Evolutionary conservation across 2,888 invertebrate genomes (phyloP).

Genomic region (Euzetes globulus): DNA sequence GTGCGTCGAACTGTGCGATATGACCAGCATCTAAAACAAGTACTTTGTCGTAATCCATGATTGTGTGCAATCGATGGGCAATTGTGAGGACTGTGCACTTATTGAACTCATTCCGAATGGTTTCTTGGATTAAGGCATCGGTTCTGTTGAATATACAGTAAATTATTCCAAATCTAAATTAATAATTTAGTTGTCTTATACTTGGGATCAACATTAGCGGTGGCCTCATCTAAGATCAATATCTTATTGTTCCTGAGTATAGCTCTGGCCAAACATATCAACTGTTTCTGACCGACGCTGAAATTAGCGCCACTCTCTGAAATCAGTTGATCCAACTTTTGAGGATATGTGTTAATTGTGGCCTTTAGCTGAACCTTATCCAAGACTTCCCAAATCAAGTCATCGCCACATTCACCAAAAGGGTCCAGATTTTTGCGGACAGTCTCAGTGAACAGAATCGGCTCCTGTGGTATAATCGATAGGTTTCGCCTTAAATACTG

Average conservation of each 20-base stretch:
- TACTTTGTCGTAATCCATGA: constrained; percentile 82
- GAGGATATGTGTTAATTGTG: constrained; percentile 56
- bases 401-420: constrained; percentile 68
- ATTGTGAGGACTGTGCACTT: constrained; percentile 53
- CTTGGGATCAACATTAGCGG: constrained; percentile 21
- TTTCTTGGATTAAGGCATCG: constrained; percentile 64
- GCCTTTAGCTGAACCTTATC: constrained; percentile 71
- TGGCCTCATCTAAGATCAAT: constrained; percentile 81
- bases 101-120: constrained; percentile 69
- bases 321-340: constrained; percentile 62
- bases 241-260: constrained; percentile 74
- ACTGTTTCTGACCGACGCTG: constrained; percentile 79
- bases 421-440: constrained; percentile 84
- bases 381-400: constrained; percentile 72
- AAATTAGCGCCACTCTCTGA: constrained; percentile 69
- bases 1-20: constrained; percentile 69
- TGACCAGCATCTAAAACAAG: constrained; percentile 66
- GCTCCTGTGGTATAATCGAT: constrained; percentile 87
- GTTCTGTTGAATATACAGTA: constrained; percentile 48
- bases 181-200: not conserved
- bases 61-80: constrained; percentile 63
- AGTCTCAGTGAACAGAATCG: constrained; percentile 76
- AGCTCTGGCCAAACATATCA: constrained; percentile 80
- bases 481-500: constrained; percentile 69
- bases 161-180: not conserved